Evolutionary conservation across 53 echinoderm and acorn worm genomes (phyloP).

Genomic region (Arbacia lixula): DNA sequence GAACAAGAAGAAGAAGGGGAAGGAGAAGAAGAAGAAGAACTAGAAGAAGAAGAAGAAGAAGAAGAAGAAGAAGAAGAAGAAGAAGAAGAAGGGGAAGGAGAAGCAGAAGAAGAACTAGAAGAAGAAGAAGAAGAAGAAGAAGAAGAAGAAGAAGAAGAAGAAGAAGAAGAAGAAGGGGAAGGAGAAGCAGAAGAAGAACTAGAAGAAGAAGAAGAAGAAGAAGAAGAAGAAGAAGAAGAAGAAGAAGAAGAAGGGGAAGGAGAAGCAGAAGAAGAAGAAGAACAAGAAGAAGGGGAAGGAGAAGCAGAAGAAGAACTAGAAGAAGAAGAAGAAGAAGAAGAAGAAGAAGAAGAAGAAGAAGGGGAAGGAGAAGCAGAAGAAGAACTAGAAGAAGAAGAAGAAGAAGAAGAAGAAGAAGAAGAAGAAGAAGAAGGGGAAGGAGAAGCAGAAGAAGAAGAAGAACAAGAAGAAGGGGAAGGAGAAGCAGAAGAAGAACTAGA

Average conservation of each 20-base stretch:
- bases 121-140: background rate
- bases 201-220: background rate
- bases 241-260: no score
- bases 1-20: no score
- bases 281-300: background rate
- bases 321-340: background rate
- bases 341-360: background rate
- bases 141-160: background rate
- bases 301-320: no score
- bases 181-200: background rate
- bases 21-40: background rate
- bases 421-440: background rate
- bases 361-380: background rate
- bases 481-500: background rate
- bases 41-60: background rate
- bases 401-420: background rate
- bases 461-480: background rate
- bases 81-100: no score
- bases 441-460: background rate
- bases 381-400: background rate
- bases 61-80: no score
- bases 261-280: background rate
- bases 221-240: background rate
- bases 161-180: background rate
- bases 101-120: background rate